These are phyloP conservation scores for Lepas anatifera DNA, from an alignment of 2,888 invertebrate species.

Conservation along the genomic window DNA sequence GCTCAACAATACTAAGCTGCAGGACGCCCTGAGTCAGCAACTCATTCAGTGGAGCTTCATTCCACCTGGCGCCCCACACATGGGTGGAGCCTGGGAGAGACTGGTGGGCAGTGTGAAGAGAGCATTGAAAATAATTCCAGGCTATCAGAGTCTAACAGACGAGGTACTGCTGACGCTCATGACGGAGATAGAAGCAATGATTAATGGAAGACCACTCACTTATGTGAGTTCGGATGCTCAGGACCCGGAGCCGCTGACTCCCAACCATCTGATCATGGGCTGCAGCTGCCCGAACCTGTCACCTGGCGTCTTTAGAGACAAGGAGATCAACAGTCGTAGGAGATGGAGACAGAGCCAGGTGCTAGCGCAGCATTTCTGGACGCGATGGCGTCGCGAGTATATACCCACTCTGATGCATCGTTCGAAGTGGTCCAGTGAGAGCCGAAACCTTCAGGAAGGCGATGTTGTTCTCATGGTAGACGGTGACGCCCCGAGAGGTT, in stretches of 20 bases:
- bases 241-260: neutral
- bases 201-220: neutral
- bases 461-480: neutral
- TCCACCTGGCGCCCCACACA: no score
- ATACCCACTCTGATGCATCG: neutral
- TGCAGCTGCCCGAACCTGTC: neutral
- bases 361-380: neutral
- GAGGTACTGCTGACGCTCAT: no score
- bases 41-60: no score
- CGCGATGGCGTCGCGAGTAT: neutral
- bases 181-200: neutral
- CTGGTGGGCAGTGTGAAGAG: no score
- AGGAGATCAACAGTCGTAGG: neutral
- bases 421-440: neutral
- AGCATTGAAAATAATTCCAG: no score
- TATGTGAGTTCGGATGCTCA: neutral
- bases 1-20: neutral
- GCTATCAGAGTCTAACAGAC: no score
- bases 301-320: neutral
- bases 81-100: no score
- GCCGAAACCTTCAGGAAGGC: neutral
- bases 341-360: neutral
- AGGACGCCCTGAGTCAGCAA: neutral
- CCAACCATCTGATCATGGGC: neutral
- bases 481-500: neutral